These are phyloP conservation scores for Acrocephalus arundinaceus DNA, from an alignment of 2,113 vertebrate genomes.

Conservation along the genomic window DNA sequence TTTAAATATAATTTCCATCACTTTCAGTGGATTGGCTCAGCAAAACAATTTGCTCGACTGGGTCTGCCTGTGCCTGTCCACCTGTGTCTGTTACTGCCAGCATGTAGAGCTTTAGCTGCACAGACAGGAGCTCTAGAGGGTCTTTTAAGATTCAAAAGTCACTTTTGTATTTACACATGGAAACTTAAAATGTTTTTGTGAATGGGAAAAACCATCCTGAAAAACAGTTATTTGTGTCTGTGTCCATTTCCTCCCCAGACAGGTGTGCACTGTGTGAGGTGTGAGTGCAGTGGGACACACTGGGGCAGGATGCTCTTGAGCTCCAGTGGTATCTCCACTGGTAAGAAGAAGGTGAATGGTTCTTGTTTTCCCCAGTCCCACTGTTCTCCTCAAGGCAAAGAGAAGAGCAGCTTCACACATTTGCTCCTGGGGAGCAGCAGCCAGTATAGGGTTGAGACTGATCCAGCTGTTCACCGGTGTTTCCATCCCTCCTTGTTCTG, in stretches of 20 bases:
- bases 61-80: not conserved
- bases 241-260: accelerated
- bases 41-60: not conserved
- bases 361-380: not conserved
- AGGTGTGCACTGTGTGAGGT: accelerated
- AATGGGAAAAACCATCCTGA: not conserved
- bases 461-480: accelerated
- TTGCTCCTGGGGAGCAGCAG: not conserved
- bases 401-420: not conserved
- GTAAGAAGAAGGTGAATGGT: no score
- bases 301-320: not conserved
- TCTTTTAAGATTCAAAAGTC: not conserved
- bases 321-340: not conserved
- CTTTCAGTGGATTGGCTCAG: not conserved
- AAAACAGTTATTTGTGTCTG: not conserved
- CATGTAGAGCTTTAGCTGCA: not conserved
- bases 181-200: not conserved
- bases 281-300: not conserved
- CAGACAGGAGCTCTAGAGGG: not conserved
- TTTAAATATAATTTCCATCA: conserved; percentile 11
- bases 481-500: not conserved
- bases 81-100: not conserved
- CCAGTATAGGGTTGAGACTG: not conserved
- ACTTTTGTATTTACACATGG: not conserved
- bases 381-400: accelerated